These are phyloP conservation scores for Cordilura impudica DNA, from an alignment of 2,888 invertebrate species.

Conservation along the genomic window DNA sequence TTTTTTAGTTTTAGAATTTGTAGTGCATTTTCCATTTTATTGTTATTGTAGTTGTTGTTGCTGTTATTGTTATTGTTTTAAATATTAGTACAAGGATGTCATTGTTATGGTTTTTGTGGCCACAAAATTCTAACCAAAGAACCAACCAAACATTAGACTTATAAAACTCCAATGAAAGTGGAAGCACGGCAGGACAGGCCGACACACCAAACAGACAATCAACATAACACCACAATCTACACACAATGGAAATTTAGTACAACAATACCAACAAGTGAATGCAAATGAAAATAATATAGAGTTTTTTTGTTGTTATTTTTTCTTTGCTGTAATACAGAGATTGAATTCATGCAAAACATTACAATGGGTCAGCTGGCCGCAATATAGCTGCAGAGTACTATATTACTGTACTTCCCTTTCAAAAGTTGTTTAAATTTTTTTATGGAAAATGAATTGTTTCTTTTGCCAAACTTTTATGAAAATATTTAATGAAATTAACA, in stretches of 20 bases:
- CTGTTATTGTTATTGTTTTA: conserved; percentile 36
- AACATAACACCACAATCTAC: conserved; percentile 48
- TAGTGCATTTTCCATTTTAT: neutral
- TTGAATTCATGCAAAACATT: conserved; percentile 37
- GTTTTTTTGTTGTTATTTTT: neutral
- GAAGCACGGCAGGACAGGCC: neutral
- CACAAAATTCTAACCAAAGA: conserved; percentile 57
- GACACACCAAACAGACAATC: conserved; percentile 33
- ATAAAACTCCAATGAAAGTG: conserved; percentile 27
- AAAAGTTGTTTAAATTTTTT: too few species aligned
- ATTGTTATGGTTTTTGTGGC: conserved; percentile 54
- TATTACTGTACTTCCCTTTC: too few species aligned
- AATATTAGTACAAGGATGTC: conserved; percentile 48
- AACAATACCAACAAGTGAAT: conserved; percentile 22
- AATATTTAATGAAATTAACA: conserved; percentile 6
- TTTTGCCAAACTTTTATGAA: too few species aligned
- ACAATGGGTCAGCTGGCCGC: neutral
- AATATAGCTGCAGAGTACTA: too few species aligned
- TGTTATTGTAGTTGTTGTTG: conserved; percentile 46
- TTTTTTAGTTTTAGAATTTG: neutral
- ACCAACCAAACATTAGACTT: conserved; percentile 52
- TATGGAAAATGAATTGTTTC: too few species aligned
- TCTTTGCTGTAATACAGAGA: conserved; percentile 39
- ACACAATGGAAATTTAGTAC: conserved; percentile 40
- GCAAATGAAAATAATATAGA: conserved; percentile 31